A percentile compares a stretch with the other conserved stretches of the same genome.
Conservation (phyloP, 2,113 vertebrate genomes). For the Cichladusa arquata region DNA sequence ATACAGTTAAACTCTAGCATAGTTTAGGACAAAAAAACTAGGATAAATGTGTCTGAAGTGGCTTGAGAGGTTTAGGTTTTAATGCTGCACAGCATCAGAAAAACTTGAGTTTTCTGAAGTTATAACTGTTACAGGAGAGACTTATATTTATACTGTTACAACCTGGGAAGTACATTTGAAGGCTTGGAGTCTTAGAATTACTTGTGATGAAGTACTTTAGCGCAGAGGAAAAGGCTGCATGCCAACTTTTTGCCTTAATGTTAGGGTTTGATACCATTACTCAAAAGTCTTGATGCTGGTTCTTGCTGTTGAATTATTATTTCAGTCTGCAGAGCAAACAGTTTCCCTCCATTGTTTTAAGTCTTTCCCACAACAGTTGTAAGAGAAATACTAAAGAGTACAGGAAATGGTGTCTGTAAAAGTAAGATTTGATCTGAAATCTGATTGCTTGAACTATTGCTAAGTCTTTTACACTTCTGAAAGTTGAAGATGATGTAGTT, state of each 20-base stretch:
- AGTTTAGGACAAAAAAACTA: neutral
- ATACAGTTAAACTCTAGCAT: neutral
- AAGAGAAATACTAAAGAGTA: conserved; percentile 15
- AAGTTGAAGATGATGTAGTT: neutral
- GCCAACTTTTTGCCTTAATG: neutral
- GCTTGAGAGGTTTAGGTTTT: neutral
- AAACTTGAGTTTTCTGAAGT: neutral
- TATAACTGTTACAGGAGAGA: neutral
- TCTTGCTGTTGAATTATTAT: neutral
- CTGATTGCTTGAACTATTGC: neutral
- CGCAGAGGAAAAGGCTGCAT: neutral
- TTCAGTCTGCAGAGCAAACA: neutral
- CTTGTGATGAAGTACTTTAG: neutral
- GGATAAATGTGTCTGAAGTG: neutral
- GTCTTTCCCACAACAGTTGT: neutral
- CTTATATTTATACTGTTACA: neutral
- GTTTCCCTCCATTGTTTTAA: conserved; percentile 40
- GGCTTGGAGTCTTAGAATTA: neutral
- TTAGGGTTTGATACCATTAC: neutral
- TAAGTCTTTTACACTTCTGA: neutral
- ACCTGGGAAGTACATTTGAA: neutral
- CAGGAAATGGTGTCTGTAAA: neutral
- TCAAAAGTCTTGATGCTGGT: neutral
- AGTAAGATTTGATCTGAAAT: conserved; percentile 13
- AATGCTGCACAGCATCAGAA: neutral